Conservation (phyloP, 2,113 vertebrate genomes). For the Eclectus roratus region DNA sequence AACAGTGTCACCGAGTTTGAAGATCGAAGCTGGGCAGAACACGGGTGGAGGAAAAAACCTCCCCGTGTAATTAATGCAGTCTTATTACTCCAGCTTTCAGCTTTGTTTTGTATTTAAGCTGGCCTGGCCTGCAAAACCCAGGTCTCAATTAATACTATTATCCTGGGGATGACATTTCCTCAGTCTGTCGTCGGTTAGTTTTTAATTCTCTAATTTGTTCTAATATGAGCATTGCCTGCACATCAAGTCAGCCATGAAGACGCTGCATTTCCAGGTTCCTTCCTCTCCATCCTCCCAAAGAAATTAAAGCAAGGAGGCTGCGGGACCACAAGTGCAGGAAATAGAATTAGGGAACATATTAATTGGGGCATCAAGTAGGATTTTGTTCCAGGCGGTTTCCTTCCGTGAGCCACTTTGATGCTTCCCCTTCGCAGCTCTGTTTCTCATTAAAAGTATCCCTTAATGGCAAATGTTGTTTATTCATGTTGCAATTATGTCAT, state of each 20-base stretch:
- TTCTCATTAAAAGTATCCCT: slow-evolving; percentile 83
- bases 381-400: slow-evolving; percentile 85
- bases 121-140: slow-evolving; percentile 65
- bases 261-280: slow-evolving; percentile 80
- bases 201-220: slow-evolving; percentile 86
- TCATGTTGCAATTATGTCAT: slow-evolving; percentile 78
- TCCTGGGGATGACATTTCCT: slow-evolving; percentile 82
- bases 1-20: neutral
- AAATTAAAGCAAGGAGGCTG: slow-evolving; percentile 82
- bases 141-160: slow-evolving; percentile 83
- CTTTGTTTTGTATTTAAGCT: slow-evolving; percentile 36
- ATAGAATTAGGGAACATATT: slow-evolving; percentile 87
- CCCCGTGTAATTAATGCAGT: slow-evolving; percentile 40
- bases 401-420: slow-evolving; percentile 84
- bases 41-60: neutral
- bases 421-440: slow-evolving; percentile 79
- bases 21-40: neutral
- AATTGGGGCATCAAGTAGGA: slow-evolving; percentile 87
- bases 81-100: neutral
- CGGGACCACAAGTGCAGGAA: slow-evolving; percentile 81
- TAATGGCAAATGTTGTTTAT: slow-evolving; percentile 82
- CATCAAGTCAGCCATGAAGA: slow-evolving; percentile 82
- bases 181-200: slow-evolving; percentile 73
- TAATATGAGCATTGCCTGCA: slow-evolving; percentile 81
- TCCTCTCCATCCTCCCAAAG: slow-evolving; percentile 82